Evolutionary conservation across 1,140 invertebrate species (phyloP).

Genomic region (Callitettix versicolor): DNA sequence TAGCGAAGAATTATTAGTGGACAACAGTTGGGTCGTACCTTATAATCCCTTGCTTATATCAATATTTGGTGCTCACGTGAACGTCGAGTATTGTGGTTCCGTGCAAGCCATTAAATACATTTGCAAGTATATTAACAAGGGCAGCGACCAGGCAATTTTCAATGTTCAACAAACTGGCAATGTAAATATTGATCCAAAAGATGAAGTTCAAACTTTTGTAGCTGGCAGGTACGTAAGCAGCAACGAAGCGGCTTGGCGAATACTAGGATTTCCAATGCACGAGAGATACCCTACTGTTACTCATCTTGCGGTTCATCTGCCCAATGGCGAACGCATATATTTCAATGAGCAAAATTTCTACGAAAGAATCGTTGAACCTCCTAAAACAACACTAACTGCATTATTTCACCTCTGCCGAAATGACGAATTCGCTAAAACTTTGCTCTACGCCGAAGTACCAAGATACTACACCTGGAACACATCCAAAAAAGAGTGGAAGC

Average conservation of each 20-base stretch:
- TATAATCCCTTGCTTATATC: neutral
- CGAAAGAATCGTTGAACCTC: neutral
- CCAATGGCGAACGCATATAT: slow-evolving; percentile 3
- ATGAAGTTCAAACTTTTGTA: slow-evolving; percentile 21
- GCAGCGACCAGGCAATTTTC: slow-evolving; percentile 33
- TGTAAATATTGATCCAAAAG: slow-evolving; percentile 13
- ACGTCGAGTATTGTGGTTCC: slow-evolving; percentile 33
- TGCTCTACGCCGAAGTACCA: neutral
- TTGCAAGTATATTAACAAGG: slow-evolving; percentile 37
- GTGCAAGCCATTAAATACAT: slow-evolving; percentile 30
- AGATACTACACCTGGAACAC: neutral
- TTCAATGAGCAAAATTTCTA: neutral
- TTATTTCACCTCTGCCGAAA: neutral
- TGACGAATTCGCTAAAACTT: neutral
- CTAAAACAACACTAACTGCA: slow-evolving; percentile 20
- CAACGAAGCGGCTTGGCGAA: slow-evolving; percentile 34
- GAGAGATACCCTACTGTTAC: neutral
- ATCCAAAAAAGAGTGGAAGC: slow-evolving; percentile 10
- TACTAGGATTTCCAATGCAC: slow-evolving; percentile 27
- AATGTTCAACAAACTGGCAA: slow-evolving; percentile 10
- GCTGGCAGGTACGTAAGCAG: slow-evolving; percentile 33
- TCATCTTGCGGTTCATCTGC: neutral
- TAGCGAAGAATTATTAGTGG: neutral
- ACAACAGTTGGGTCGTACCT: too few relatives aligned
- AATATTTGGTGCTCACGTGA: slow-evolving; percentile 26